Evolutionary conservation across 1,140 invertebrate species (phyloP), one percentile per base, ranked within the genome.

Genomic region (Drosophila santomea): DNA sequence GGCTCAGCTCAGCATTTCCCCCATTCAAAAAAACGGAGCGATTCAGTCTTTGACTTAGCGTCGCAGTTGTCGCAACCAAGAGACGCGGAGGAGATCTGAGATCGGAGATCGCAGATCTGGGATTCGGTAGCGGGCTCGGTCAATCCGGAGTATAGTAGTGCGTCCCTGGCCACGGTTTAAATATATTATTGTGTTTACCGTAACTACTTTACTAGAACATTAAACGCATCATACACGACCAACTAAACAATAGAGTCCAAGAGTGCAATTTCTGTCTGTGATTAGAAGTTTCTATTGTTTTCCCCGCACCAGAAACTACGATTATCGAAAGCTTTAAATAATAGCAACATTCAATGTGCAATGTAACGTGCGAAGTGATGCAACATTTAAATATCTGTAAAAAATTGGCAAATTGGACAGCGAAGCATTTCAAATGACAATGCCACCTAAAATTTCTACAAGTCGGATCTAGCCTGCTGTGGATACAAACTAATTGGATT

Each of bases 11-110:
- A 84, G 69, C 77, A 84, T 79, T 72, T 81, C 61, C 80, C 81
- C 81, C 81, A 85, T 85, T 85, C 81, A 85, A 85, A 76, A 76
- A 80, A 73, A 80, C 77, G 58, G 58, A 59, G 57, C 58, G 58
- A 69, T 68, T 88, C 83, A 89, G 83, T 88, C 84, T 88, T 88
- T 89, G 83, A 89, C 79, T 89, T 67, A 80, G 75, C 84, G 72
- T 83, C 60, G 80, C 80, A 75, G 79, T 89, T 69, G 83, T 76
- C 83, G 73, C 72, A 76, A 67, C 73, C 38, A 54, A 39, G 14
- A 39, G 38, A 39, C 71, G 48, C 23, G 60, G 63, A 67, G 60
- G 60, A 67, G 60, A 35, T 44, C 43, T 11, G 43, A 44, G 43
- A 44, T 14, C 32, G 61, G 28, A 14, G 57, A 47, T 66, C 60